These are phyloP conservation scores for Trichomalopsis sarcophagae DNA, from an alignment of 1,140 invertebrate species.

Conservation along the genomic window DNA sequence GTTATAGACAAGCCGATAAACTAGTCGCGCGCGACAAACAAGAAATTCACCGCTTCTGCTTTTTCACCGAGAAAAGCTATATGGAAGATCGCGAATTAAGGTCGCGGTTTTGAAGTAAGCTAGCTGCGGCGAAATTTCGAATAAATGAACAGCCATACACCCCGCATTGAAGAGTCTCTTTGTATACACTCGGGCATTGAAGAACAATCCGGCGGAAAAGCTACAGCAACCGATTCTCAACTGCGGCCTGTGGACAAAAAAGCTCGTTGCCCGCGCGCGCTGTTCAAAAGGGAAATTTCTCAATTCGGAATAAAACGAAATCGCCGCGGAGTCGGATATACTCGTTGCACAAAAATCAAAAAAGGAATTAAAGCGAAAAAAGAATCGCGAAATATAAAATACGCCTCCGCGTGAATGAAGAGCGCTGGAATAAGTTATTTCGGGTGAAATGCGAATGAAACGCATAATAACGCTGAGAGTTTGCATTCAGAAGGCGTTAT, in stretches of 20 bases:
- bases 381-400: too few relatives aligned
- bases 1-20: background rate
- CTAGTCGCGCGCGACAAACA: background rate
- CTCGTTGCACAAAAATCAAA: too few relatives aligned
- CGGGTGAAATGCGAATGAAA: background rate
- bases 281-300: background rate
- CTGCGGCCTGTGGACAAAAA: background rate
- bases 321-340: background rate
- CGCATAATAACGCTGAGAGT: background rate
- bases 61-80: background rate
- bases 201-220: background rate
- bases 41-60: background rate
- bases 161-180: background rate
- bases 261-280: background rate
- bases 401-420: too few relatives aligned
- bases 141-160: background rate
- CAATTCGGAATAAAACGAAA: background rate
- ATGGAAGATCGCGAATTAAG: background rate
- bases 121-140: background rate
- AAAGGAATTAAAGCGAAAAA: too few relatives aligned
- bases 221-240: background rate
- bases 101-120: background rate
- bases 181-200: background rate
- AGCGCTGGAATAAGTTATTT: background rate
- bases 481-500: background rate